Percentiles rank a stretch among this genome's conserved stretches.
Evolutionary conservation across 2,797 vertebrate genomes (phyloP).

Genomic region (Setipinna tenuifilis): DNA sequence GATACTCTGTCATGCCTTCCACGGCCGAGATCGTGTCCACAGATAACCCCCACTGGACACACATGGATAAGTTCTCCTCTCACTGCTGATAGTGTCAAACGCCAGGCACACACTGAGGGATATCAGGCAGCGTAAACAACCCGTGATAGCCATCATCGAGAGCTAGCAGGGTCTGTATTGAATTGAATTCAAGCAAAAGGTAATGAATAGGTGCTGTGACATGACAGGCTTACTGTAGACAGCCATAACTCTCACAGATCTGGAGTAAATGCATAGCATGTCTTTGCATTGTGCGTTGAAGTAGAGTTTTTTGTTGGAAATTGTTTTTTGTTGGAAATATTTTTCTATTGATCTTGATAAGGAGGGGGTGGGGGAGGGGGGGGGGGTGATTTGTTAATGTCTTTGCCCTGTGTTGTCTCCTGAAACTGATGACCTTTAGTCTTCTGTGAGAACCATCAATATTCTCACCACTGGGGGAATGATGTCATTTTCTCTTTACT

Average conservation of each 20-base stretch:
- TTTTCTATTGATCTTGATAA: background rate
- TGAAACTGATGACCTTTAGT: background rate
- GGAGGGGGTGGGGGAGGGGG: background rate
- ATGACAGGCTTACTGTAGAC: too few species aligned
- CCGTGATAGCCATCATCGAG: background rate
- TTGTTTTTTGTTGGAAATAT: too few species aligned
- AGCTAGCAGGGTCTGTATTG: background rate
- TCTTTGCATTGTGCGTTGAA: background rate
- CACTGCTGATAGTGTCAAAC: background rate
- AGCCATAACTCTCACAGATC: background rate
- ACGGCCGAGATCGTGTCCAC: background rate
- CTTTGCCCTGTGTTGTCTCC: background rate
- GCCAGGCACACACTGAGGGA: background rate
- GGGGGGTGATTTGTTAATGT: background rate
- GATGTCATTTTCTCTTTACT: background rate
- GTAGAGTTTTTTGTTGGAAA: background rate
- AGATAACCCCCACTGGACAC: background rate
- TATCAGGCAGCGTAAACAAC: constrained; percentile 6
- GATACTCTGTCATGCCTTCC: constrained; percentile 1
- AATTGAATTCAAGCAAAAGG: background rate
- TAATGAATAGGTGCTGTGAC: background rate
- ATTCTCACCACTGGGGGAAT: background rate
- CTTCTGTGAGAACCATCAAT: background rate
- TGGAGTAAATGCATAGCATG: background rate
- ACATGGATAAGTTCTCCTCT: background rate